Percentiles rank a stretch among this genome's conserved stretches.
Evolutionary conservation across 2,888 invertebrate genomes (phyloP).

Genomic region (Parasteatoda lunata): DNA sequence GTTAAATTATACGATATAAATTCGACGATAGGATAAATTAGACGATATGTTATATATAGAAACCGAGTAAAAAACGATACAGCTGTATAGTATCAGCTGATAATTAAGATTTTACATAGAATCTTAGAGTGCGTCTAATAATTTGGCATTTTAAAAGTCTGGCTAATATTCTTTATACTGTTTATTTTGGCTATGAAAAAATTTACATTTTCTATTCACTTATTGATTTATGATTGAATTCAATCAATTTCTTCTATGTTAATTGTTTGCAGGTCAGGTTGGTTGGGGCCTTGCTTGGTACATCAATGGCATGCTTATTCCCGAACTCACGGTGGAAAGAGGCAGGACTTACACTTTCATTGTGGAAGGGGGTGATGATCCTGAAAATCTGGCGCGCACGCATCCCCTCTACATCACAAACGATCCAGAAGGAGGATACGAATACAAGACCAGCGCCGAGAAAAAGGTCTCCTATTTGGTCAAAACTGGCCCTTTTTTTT

Average conservation of each 20-base stretch:
- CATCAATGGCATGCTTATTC: conserved; percentile 90
- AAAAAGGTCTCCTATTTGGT: conserved; percentile 79
- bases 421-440: conserved; percentile 91
- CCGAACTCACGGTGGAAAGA: conserved; percentile 89
- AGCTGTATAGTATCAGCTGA: too few species aligned
- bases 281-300: conserved; percentile 97
- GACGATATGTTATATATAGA: too few species aligned
- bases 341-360: conserved; percentile 83
- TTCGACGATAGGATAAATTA: too few species aligned
- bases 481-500: too few species aligned
- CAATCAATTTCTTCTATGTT: too few species aligned
- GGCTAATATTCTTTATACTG: neutral
- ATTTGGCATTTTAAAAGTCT: too few species aligned
- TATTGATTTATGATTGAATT: too few species aligned
- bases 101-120: too few species aligned
- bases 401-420: conserved; percentile 94
- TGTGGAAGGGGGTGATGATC: conserved; percentile 89
- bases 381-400: conserved; percentile 85
- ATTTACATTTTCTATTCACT: too few species aligned
- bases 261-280: conserved; percentile 81
- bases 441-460: conserved; percentile 87
- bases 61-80: too few species aligned
- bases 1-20: too few species aligned
- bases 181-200: neutral
- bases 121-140: too few species aligned